These are phyloP conservation scores for Brachystomella parvula DNA, from an alignment of 1,140 invertebrate genomes.

Conservation along the genomic window DNA sequence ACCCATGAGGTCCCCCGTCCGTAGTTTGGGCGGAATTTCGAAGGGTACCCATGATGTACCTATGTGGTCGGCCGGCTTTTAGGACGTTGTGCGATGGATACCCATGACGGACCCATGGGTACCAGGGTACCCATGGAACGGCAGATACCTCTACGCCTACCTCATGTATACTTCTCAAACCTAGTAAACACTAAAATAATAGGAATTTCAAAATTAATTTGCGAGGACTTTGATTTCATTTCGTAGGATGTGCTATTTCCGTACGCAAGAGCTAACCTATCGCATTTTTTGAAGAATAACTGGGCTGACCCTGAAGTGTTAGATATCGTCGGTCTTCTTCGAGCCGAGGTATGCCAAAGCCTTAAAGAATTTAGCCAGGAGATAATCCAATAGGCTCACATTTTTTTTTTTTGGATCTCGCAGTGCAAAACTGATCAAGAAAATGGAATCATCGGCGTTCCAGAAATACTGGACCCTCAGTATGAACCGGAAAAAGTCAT, in stretches of 20 bases:
- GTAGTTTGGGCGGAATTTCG: no score
- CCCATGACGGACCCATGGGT: no score
- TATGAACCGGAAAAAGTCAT: neutral
- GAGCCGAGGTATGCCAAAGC: neutral
- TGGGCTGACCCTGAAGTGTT: constrained; percentile 63
- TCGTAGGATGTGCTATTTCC: constrained; percentile 68
- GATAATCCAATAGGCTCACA: constrained; percentile 41
- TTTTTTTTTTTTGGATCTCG: no score
- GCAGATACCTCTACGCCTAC: no score
- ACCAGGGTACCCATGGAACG: no score
- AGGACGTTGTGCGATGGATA: no score
- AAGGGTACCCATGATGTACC: no score
- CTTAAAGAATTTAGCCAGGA: constrained; percentile 52
- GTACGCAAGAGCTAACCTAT: constrained; percentile 63
- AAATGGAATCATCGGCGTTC: constrained; percentile 49
- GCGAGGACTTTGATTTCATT: neutral
- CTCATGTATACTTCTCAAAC: no score
- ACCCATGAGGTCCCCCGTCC: no score
- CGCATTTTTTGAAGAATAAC: constrained; percentile 59
- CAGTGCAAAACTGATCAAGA: constrained; percentile 51
- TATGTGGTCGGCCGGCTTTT: no score
- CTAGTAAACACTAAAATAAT: no score
- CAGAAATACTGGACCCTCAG: neutral
- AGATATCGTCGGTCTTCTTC: constrained; percentile 48
- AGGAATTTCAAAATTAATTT: no score